Conservation (phyloP, 2,113 vertebrate genomes). For the Mormyrus iriodes region DNA sequence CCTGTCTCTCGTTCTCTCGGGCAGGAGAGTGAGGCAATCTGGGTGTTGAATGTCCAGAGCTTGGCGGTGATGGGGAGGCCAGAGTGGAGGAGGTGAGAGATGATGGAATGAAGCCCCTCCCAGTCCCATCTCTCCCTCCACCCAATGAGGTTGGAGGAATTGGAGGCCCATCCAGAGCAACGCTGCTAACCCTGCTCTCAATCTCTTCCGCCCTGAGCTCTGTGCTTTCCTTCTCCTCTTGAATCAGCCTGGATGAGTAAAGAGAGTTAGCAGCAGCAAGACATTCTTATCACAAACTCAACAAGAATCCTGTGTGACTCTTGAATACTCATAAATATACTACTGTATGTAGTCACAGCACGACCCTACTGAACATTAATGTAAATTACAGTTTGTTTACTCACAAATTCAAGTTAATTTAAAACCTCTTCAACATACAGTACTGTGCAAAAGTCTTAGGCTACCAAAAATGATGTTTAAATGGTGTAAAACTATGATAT, state of each 20-base stretch:
- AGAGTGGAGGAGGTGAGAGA: conserved; percentile 86
- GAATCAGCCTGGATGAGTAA: conserved; percentile 67
- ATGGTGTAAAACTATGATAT: too few relatives aligned
- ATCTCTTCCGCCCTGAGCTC: conserved; percentile 83
- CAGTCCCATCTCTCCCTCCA: conserved; percentile 54
- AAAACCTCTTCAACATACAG: not conserved
- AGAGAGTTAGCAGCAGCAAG: not conserved
- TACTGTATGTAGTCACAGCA: too few relatives aligned
- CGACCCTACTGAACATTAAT: too few relatives aligned
- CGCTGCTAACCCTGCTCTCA: conserved; percentile 79
- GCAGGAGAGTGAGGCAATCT: conserved; percentile 80
- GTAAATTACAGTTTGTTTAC: too few relatives aligned
- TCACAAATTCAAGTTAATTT: too few relatives aligned
- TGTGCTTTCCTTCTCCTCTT: conserved; percentile 88
- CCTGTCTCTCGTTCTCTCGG: conserved; percentile 68
- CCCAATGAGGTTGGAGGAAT: conserved; percentile 67
- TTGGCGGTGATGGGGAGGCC: conserved; percentile 84
- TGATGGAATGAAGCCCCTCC: conserved; percentile 72
- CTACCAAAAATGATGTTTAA: not conserved
- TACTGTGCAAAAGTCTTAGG: not conserved
- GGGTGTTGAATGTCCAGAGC: conserved; percentile 86
- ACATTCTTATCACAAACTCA: not conserved
- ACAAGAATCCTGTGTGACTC: not conserved
- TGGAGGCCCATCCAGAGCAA: conserved; percentile 71
- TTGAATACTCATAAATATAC: not conserved